Evolutionary conservation across 2,113 vertebrate genomes (phyloP).

Genomic region (Salvelinus namaycush): DNA sequence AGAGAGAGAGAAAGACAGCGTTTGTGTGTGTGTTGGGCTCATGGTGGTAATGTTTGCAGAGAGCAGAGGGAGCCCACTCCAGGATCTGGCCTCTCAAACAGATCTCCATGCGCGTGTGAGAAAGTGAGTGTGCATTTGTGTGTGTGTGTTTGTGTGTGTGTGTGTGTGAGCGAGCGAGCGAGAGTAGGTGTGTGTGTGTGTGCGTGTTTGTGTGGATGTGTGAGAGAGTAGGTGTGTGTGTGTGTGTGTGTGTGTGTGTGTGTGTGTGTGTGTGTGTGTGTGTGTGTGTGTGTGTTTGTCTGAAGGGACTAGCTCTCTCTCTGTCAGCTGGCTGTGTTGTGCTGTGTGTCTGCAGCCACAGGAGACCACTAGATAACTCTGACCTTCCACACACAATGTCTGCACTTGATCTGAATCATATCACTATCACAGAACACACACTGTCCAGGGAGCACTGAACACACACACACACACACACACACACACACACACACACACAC

Average conservation of each 20-base stretch:
- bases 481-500: neutral
- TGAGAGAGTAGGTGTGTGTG: too few relatives aligned
- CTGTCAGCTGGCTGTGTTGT: constrained; percentile 29
- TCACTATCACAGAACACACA: constrained; percentile 45
- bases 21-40: too few relatives aligned
- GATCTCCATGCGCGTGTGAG: neutral
- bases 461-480: neutral
- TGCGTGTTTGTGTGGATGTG: constrained; percentile 5
- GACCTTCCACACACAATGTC: constrained; percentile 41
- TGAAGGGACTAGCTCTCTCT: constrained; percentile 26
- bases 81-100: neutral
- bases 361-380: constrained; percentile 58
- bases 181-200: neutral
- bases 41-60: neutral
- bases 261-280: too few relatives aligned
- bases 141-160: neutral
- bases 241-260: constrained; percentile 7
- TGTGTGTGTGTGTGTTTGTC: constrained; percentile 12
- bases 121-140: constrained; percentile 8
- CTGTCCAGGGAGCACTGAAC: constrained; percentile 35
- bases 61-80: neutral
- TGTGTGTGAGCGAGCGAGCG: neutral
- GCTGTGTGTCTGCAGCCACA: constrained; percentile 28
- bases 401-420: constrained; percentile 64
- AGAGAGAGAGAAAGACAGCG: constrained; percentile 14